Evolutionary conservation across 1,140 invertebrate genomes (phyloP), one percentile per base, ranked within the genome.

Genomic region (Phortica variegata): DNA sequence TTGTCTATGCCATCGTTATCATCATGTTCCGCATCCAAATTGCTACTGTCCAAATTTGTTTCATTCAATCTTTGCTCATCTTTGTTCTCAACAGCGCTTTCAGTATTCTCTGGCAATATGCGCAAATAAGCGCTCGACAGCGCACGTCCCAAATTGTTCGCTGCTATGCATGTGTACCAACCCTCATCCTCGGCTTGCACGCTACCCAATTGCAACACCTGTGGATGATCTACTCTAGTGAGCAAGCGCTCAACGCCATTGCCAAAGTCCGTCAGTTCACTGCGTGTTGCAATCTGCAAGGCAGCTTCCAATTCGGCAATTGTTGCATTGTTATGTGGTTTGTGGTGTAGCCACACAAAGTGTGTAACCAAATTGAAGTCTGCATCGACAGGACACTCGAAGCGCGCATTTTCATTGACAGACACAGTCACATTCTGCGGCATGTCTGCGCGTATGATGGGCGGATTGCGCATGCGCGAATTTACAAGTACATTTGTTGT

Each of bases 91-190:
- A 1, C 12, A 34, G 26, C 2, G 4, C 9, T 15, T 15, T 12
- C 15, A 36, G 49, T 46, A 23, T 29, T 33, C 29, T 10, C 17
- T 2, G 10, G 47, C 19, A 7, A 9, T 16, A 66, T 37, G 1
- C 69, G 33, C 36, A 98, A 79, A 74, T 91, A 95, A 15, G 91
- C 92, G 58, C 85, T 90, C 13, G 84, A 84, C 34, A 85, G 83
- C 1, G 86, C 85, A 23, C 82, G 80, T 0, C 93, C 95, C 3
- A 95, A 78, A 40, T 81, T 83, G 72, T 97, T 97, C 12, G 86
- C 82, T 1, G 90, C 93, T 2, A 95, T 81, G 68, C 95, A 98
- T 0, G 90, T 89, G 66, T 97, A 97, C 89, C 90, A 95, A 1
- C 93, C 94, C 65, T 90, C 88, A 65, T 95, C 88, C 38, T 86